Conservation (phyloP, 2,113 vertebrate species). For the Agapornis roseicollis region DNA sequence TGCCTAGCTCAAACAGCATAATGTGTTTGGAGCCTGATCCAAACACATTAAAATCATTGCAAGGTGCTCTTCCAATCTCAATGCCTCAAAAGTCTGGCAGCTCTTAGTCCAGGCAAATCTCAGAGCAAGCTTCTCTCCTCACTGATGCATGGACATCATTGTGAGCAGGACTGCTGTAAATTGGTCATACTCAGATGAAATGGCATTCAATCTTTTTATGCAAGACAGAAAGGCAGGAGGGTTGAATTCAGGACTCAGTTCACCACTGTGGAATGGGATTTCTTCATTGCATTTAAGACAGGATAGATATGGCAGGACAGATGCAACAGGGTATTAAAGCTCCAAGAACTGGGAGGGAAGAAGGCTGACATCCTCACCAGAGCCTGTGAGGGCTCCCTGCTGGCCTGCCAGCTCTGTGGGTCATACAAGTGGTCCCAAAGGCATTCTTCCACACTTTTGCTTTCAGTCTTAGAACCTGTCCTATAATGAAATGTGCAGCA, state of each 20-base stretch:
- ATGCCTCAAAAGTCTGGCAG: not conserved
- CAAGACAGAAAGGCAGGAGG: not conserved
- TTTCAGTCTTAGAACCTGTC: not conserved
- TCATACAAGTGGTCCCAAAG: not conserved
- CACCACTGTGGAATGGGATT: not conserved
- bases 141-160: not conserved
- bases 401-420: not conserved
- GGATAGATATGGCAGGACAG: not conserved
- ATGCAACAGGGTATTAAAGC: not conserved
- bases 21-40: not conserved
- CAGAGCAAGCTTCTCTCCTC: not conserved
- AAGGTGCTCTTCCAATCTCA: not conserved
- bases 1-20: not conserved
- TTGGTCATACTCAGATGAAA: not conserved
- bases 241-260: not conserved
- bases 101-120: not conserved
- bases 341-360: not conserved
- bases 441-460: not conserved
- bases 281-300: not conserved
- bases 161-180: not conserved
- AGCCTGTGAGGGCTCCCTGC: not conserved
- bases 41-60: not conserved
- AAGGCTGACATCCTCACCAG: not conserved
- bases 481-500: not conserved
- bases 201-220: not conserved